Conservation (phyloP, 2,797 vertebrate species). For the Rousettus madagascariensis region DNA sequence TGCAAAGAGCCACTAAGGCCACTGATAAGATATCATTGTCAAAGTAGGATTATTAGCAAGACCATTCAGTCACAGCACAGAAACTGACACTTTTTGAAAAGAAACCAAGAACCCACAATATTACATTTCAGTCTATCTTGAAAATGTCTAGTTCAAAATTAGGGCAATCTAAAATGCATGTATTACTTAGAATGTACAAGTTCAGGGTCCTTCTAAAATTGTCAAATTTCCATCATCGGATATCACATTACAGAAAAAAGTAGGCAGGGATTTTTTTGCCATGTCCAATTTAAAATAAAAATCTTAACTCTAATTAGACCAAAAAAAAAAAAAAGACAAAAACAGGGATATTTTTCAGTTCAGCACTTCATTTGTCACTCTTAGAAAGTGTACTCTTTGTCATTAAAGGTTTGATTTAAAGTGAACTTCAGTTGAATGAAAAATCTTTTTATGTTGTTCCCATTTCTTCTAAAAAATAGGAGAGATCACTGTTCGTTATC, state of each 20-base stretch:
- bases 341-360: slow-evolving; percentile 1
- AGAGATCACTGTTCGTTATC: not conserved
- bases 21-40: not conserved
- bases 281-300: not conserved
- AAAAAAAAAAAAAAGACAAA: not conserved
- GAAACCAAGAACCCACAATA: not conserved
- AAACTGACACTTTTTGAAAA: not conserved
- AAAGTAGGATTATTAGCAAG: not conserved
- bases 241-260: not conserved
- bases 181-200: not conserved
- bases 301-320: slow-evolving; percentile 13
- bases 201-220: not conserved
- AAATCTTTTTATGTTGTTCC: not conserved
- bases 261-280: not conserved
- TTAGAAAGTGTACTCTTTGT: slow-evolving; percentile 12
- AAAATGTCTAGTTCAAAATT: slow-evolving; percentile 3
- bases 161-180: not conserved
- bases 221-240: not conserved
- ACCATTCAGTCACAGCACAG: not conserved
- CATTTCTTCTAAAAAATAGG: not conserved
- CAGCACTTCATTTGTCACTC: not conserved
- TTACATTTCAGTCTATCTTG: not conserved
- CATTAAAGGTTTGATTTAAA: slow-evolving; percentile 6
- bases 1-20: not conserved
- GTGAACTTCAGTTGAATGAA: not conserved